These are phyloP conservation scores for Agrochola macilenta DNA, from an alignment of 2,888 invertebrate genomes.

Conservation along the genomic window DNA sequence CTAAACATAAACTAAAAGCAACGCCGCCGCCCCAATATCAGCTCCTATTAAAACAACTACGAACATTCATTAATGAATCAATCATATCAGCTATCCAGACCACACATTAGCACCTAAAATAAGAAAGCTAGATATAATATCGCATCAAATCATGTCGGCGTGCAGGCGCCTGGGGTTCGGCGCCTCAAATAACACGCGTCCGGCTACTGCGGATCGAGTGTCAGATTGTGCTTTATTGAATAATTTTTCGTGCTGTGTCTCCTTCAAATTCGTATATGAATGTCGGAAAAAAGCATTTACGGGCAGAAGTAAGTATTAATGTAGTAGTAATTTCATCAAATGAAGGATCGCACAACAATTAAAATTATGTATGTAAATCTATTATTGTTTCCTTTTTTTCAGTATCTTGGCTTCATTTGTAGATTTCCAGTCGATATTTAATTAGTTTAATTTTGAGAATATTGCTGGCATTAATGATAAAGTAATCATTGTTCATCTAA, in stretches of 20 bases:
- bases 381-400: neutral
- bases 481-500: neutral
- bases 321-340: neutral
- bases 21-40: constrained; percentile 9
- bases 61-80: constrained; percentile 44
- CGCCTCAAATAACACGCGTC: constrained; percentile 74
- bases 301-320: neutral
- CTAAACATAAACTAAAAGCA: constrained; percentile 2
- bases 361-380: neutral
- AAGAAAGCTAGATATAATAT: constrained; percentile 64
- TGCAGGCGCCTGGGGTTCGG: constrained; percentile 70
- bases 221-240: constrained; percentile 63
- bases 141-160: constrained; percentile 60
- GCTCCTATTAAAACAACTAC: constrained; percentile 28
- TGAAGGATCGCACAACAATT: neutral
- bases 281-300: neutral
- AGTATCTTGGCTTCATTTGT: neutral
- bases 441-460: too few relatives aligned
- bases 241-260: constrained; percentile 38
- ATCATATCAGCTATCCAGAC: constrained; percentile 49
- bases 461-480: neutral
- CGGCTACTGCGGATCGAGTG: constrained; percentile 65
- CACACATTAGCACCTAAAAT: constrained; percentile 57
- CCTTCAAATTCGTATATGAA: constrained; percentile 1
- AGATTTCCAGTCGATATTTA: neutral